phyloP scores from a whole-genome alignment of 2,113 vertebrate species.

The Coturnix japonica region DNA sequence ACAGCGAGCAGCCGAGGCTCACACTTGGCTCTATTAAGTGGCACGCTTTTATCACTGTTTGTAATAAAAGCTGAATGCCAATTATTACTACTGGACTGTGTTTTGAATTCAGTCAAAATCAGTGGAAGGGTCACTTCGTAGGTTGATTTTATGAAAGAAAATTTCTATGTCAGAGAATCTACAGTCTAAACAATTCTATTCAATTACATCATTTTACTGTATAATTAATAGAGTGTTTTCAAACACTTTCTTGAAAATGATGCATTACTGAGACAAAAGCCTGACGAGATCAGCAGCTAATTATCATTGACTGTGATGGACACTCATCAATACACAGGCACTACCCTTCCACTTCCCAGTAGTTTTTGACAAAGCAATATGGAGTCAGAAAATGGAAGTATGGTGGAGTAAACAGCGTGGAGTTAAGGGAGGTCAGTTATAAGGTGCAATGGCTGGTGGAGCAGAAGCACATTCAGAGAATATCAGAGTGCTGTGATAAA shows the following conservation, averaged over 20 bases:
- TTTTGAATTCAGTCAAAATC: constrained; percentile 31
- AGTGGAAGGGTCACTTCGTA: constrained; percentile 20
- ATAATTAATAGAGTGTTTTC: constrained; percentile 41
- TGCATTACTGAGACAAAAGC: constrained; percentile 48
- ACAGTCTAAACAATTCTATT: neutral
- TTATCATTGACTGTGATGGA: constrained; percentile 6
- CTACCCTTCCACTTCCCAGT: neutral
- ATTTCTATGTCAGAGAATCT: neutral
- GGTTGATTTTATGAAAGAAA: neutral
- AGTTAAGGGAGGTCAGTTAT: neutral
- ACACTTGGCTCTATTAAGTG: neutral
- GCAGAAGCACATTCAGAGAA: neutral
- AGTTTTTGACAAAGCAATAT: neutral
- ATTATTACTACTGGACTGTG: neutral
- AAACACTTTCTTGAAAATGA: constrained; percentile 33
- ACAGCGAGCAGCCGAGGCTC: neutral
- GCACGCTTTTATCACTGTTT: neutral
- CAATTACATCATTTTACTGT: constrained; percentile 61
- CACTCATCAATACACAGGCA: neutral
- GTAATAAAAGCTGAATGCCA: neutral
- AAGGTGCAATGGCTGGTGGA: neutral
- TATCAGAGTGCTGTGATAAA: neutral
- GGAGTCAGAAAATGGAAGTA: neutral
- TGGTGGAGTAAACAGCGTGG: neutral
- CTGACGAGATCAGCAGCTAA: constrained; percentile 35